These are phyloP conservation scores for Formica selysi DNA, from an alignment of 1,140 invertebrate genomes.

Conservation along the genomic window DNA sequence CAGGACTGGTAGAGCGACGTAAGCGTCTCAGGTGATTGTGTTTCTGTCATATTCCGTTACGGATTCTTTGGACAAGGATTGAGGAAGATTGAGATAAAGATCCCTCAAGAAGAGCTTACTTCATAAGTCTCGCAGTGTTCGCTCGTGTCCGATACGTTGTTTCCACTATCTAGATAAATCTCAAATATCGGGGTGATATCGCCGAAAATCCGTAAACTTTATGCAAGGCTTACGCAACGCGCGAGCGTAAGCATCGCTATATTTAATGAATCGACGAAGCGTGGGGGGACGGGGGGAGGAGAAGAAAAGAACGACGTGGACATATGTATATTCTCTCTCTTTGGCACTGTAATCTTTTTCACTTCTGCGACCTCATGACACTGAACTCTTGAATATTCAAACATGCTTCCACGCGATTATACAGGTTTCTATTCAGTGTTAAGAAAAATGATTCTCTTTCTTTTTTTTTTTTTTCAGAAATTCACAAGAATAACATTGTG, in stretches of 20 bases:
- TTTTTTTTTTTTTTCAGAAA: neutral
- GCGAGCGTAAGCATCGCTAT: neutral
- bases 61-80: neutral
- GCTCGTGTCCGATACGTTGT: no score
- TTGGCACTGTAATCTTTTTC: conserved; percentile 10
- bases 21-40: conserved; percentile 86
- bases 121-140: no score
- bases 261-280: neutral
- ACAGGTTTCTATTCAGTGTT: no score
- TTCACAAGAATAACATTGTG: no score
- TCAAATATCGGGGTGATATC: no score
- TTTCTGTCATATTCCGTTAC: neutral
- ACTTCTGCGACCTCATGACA: conserved; percentile 12
- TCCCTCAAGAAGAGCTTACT: no score
- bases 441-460: neutral
- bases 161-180: no score
- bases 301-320: no score
- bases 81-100: no score
- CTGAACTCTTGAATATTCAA: conserved; percentile 39
- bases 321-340: neutral
- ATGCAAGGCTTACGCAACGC: neutral
- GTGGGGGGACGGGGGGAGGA: neutral
- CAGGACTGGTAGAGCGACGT: conserved; percentile 86
- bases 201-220: neutral
- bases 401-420: neutral